Evolutionary conservation across 2,797 vertebrate genomes (phyloP).

Genomic region (Acipenser transmontanus): DNA sequence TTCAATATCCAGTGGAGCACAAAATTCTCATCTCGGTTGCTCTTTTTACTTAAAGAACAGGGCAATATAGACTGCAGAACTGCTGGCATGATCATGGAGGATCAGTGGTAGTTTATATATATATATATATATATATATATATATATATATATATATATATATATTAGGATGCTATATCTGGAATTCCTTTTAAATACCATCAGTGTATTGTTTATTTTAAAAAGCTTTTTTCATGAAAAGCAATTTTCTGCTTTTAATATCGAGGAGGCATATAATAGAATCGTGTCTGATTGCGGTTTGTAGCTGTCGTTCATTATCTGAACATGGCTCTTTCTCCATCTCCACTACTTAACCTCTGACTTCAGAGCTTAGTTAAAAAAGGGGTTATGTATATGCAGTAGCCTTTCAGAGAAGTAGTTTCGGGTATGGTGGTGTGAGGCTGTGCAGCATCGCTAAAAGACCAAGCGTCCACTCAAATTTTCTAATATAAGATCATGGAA

Average conservation of each 20-base stretch:
- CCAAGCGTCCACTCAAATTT: constrained; percentile 19
- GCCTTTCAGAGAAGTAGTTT: constrained; percentile 12
- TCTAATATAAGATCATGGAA: constrained; percentile 10
- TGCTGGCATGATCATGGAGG: constrained; percentile 74
- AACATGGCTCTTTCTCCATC: background rate
- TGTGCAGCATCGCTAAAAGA: constrained; percentile 20
- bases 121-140: too few relatives aligned
- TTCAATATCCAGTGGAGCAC: constrained; percentile 98
- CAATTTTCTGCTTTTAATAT: background rate
- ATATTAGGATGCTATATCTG: background rate
- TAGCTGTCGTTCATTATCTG: constrained; percentile 9
- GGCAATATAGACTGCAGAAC: constrained; percentile 86
- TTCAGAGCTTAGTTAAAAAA: constrained; percentile 12
- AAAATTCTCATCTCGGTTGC: constrained; percentile 98
- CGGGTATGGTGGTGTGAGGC: constrained; percentile 11
- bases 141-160: too few relatives aligned
- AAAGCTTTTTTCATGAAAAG: background rate
- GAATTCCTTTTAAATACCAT: constrained; percentile 40
- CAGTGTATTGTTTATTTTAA: constrained; percentile 36
- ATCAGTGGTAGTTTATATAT: constrained; percentile 55
- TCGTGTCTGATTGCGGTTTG: background rate
- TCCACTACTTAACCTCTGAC: constrained; percentile 18
- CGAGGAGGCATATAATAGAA: background rate
- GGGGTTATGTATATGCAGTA: constrained; percentile 21
- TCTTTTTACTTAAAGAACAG: constrained; percentile 89